A percentile compares a stretch with the other conserved stretches of the same genome.
These are phyloP conservation scores for Whitmania pigra DNA, from an alignment of 1,140 invertebrate genomes.

Conservation along the genomic window DNA sequence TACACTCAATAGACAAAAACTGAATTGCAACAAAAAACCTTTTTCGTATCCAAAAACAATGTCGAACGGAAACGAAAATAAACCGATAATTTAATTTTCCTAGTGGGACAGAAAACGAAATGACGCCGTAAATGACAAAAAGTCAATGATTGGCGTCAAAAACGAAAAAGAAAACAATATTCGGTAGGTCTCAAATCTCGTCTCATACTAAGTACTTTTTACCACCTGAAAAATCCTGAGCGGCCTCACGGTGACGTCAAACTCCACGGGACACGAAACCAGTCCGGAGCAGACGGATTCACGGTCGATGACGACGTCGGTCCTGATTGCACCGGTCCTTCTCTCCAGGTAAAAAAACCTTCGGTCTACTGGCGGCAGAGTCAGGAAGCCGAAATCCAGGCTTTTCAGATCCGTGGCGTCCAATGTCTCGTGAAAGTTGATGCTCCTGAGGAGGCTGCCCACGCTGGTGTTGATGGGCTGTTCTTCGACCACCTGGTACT, in stretches of 20 bases:
- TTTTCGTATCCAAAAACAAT: too few relatives aligned
- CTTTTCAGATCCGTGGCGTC: neutral
- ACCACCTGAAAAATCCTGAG: conserved; percentile 20
- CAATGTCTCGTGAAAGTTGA: conserved; percentile 4
- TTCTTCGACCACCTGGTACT: conserved; percentile 15
- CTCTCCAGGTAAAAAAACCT: conserved; percentile 19
- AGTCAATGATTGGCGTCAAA: too few relatives aligned
- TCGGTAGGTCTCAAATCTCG: too few relatives aligned
- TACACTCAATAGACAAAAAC: too few relatives aligned
- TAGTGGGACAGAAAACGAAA: too few relatives aligned
- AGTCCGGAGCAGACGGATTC: conserved; percentile 19
- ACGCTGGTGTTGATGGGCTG: conserved; percentile 16
- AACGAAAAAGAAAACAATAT: too few relatives aligned
- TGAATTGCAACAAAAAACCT: too few relatives aligned
- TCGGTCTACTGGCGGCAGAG: conserved; percentile 11
- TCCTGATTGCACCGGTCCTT: conserved; percentile 15
- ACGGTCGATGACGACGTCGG: conserved; percentile 18
- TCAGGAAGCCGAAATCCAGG: conserved; percentile 19
- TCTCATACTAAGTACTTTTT: too few relatives aligned
- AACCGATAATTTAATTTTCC: too few relatives aligned
- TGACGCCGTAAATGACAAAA: too few relatives aligned
- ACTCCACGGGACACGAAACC: conserved; percentile 11
- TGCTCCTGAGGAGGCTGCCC: conserved; percentile 8
- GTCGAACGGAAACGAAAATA: too few relatives aligned
- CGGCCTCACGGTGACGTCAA: conserved; percentile 22